Evolutionary conservation across 2,888 invertebrate genomes (phyloP), one percentile per base, ranked within the genome.

Genomic region (Carpatolechia fugitivella): DNA sequence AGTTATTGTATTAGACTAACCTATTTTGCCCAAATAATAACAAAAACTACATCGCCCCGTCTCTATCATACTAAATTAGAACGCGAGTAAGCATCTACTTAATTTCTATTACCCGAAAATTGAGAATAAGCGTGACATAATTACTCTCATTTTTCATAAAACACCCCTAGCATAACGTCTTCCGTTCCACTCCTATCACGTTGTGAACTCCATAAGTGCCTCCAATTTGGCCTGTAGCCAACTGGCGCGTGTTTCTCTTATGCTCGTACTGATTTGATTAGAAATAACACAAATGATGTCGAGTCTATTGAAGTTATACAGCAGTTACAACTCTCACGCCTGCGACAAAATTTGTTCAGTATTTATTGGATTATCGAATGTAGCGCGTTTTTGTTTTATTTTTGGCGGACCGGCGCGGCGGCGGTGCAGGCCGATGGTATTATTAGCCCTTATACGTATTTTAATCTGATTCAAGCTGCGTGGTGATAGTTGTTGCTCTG

Each of bases 221-320:
- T 66, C 51, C 62, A 66, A 67, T 71, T 79, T 81, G 81, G 80
- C 66, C 52, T 55, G 49, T 56, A 57, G 76, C 80, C 81, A 80
- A 68, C 60, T 56, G 29, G 11, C n/a, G 29, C 54, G 58, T 68
- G 63, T 67, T 64, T 58, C 68, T 60, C 61, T 55, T 52, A 59
- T 65, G 63, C 68, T 70, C 64, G 68, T 69, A 74, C 69, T 61
- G 61, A 63, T 72, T 69, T 71, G 67, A 72, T 73, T 69, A 70
- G 70, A 71, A 69, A 72, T 66, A 65, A 64, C 16, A 38, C 56
- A 55, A 49, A 52, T 52, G 52, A 52, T 33, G 33, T 18, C n/a
- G 8, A 3, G 33, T 54, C 41, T 40, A 41, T 54, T 31, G 54
- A 10, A 8, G 8, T 41, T 14, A 49, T 8, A 41, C 13, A 29